Conservation (phyloP, 2,888 invertebrate species). For the Trilocha varians region DNA sequence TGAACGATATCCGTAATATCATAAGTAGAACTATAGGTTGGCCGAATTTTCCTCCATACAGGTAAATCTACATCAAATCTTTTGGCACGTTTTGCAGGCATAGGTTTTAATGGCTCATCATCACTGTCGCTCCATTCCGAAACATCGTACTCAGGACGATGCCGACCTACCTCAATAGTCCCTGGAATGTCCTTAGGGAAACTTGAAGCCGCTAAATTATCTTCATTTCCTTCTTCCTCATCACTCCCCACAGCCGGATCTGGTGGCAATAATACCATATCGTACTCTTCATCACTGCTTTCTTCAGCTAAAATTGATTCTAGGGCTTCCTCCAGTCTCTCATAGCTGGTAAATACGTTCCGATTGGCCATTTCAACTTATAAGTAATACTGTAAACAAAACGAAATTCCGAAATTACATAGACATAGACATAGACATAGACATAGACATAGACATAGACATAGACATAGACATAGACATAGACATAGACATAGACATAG, state of each 20-base stretch:
- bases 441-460: no score
- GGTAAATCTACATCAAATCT: conserved; percentile 13
- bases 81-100: conserved; percentile 11
- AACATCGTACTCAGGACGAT: conserved; percentile 9
- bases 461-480: no score
- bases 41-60: conserved; percentile 13
- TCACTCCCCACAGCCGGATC: conserved; percentile 15
- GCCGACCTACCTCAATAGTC: conserved; percentile 13
- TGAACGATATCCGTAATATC: conserved; percentile 13
- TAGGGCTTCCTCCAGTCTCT: conserved; percentile 13
- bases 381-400: no score
- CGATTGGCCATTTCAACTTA: conserved; percentile 10
- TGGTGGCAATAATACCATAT: conserved; percentile 13
- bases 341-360: conserved; percentile 11
- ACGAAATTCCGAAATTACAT: no score
- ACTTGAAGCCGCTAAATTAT: conserved; percentile 12
- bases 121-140: conserved; percentile 10
- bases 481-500: no score
- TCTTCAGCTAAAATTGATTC: conserved; percentile 14
- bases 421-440: no score
- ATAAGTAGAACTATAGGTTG: conserved; percentile 14
- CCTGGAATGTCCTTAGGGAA: conserved; percentile 15
- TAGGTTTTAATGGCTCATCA: conserved; percentile 13
- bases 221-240: conserved; percentile 17
- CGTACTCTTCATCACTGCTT: conserved; percentile 13